phyloP scores from a whole-genome alignment of 1,140 invertebrate genomes.

The Dryas iulia region DNA sequence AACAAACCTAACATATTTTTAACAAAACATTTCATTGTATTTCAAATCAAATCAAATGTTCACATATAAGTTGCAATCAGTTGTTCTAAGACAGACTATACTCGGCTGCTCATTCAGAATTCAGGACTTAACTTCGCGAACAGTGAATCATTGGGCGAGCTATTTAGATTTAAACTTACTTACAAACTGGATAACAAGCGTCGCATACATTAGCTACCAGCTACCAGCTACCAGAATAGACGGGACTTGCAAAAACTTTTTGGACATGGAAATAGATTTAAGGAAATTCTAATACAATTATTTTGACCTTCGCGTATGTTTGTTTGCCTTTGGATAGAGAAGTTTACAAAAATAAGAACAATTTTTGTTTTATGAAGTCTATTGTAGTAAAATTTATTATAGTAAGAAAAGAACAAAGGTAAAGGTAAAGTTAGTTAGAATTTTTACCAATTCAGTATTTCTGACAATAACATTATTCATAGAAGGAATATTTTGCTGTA shows the following conservation, averaged over 20 bases:
- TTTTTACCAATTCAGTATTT: no score
- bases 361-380: no score
- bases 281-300: not conserved
- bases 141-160: slow-evolving; percentile 16
- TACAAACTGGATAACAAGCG: slow-evolving; percentile 3
- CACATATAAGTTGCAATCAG: not conserved
- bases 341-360: no score
- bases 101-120: slow-evolving; percentile 11
- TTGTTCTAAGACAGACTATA: not conserved
- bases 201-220: slow-evolving; percentile 4
- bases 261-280: not conserved
- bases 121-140: slow-evolving; percentile 13
- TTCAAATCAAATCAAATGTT: no score
- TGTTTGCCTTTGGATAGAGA: not conserved
- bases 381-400: no score
- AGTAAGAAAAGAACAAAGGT: no score
- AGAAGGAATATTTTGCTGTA: no score
- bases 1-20: no score
- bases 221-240: slow-evolving; percentile 2
- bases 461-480: no score
- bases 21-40: no score
- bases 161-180: slow-evolving; percentile 21
- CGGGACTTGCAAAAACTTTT: slow-evolving; percentile 1
- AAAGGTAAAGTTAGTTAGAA: no score
- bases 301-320: not conserved